phyloP scores from a whole-genome alignment of 2,888 invertebrate species.

The Scaptomyza cyrtandrae region DNA sequence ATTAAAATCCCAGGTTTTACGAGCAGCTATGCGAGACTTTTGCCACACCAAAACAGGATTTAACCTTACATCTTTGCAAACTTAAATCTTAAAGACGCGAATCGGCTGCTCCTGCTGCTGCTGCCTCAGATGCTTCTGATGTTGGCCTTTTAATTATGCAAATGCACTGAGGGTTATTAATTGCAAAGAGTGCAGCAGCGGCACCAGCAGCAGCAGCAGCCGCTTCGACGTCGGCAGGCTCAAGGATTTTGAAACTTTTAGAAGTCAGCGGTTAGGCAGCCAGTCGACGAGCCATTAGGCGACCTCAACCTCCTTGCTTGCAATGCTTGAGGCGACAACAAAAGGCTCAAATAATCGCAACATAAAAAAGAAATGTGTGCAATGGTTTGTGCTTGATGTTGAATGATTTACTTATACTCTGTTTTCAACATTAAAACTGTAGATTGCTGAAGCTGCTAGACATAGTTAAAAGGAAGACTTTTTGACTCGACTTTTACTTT shows the following conservation, averaged over 20 bases:
- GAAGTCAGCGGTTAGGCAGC: constrained; percentile 47
- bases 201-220: constrained; percentile 14
- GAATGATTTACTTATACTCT: background rate
- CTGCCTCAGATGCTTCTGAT: constrained; percentile 2
- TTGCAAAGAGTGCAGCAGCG: constrained; percentile 52
- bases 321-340: constrained; percentile 36
- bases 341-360: constrained; percentile 35
- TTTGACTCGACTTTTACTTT: no score
- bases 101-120: background rate
- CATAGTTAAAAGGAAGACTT: no score
- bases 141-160: constrained; percentile 74
- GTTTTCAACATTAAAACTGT: background rate
- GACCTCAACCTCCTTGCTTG: constrained; percentile 28
- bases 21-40: constrained; percentile 52
- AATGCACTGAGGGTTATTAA: constrained; percentile 73
- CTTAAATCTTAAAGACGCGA: constrained; percentile 63
- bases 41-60: constrained; percentile 3
- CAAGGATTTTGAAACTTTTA: constrained; percentile 37
- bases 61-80: background rate
- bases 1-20: constrained; percentile 73
- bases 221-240: constrained; percentile 7
- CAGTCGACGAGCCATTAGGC: constrained; percentile 61
- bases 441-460: background rate
- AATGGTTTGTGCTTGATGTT: no score
- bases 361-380: constrained; percentile 8